These are phyloP conservation scores for Brachionus asplanchnoidis DNA, from an alignment of 1,140 invertebrate genomes.

Conservation along the genomic window DNA sequence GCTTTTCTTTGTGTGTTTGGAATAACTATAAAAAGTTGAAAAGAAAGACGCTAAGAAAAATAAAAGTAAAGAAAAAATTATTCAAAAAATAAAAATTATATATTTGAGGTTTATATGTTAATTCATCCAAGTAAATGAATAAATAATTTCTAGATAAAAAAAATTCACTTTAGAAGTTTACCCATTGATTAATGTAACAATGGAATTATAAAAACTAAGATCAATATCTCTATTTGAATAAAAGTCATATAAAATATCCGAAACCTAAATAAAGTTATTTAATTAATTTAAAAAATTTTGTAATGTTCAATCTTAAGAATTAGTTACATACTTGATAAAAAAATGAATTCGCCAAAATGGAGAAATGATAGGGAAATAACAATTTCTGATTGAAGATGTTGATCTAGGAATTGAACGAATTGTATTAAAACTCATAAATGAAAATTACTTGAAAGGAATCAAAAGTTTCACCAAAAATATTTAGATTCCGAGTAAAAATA, in stretches of 20 bases:
- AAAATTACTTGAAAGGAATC: too few species aligned
- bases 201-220: background rate
- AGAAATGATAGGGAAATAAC: background rate
- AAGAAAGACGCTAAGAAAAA: background rate
- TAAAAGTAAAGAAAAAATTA: background rate
- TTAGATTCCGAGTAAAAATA: too few species aligned
- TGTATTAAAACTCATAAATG: background rate
- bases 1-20: background rate
- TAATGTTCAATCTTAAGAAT: too few species aligned
- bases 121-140: background rate
- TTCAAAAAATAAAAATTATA: background rate
- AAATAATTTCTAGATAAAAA: background rate
- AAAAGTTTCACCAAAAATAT: too few species aligned
- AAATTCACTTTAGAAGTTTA: too few species aligned
- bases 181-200: background rate
- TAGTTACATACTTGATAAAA: too few species aligned
- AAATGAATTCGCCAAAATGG: background rate
- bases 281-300: too few species aligned
- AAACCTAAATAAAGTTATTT: too few species aligned
- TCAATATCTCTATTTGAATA: background rate
- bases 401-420: background rate
- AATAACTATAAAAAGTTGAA: background rate
- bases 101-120: background rate
- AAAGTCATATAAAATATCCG: background rate
- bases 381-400: background rate